Base-by-base conservation (phyloP, 2,113 vertebrate genomes). In the Eclectus roratus region DNA sequence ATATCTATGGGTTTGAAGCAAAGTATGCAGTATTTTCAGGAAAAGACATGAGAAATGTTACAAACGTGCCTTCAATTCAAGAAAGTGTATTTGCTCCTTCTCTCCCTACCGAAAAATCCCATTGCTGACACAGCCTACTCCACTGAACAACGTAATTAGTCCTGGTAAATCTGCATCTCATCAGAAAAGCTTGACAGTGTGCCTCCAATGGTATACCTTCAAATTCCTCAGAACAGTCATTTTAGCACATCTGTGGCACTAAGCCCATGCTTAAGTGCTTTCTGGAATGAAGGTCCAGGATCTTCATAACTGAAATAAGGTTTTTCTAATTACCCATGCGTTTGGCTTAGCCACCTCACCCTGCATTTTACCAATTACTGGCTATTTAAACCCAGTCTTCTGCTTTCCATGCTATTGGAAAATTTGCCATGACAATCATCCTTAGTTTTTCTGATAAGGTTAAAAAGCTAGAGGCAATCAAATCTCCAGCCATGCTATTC, bases 391-490 rank as follows among this genome's bases (percentile, higher is more conserved):
- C 94, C 76, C 93, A 92, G 69, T 72, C 60, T 78, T 39, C 81
- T 95, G 80, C 88, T 97, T 96, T 95, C 94, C 87, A 37, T 95
- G 94, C 89, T 72, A 29, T 80, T 89, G 92, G 81, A 91, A 91
- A 50, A 81, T 82, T 95, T 97, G 96, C 95, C 90, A 95, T 76
- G 44, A 91, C 88, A 78, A 96, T 97, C 80, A 78, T 96, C 71
- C 72, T 94, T 29, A 49, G 81, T 86, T 95, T 96, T 95, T 29
- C 93, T 95, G 96, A 96, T 93, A 97, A 97, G 94, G 96, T 97
- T 97, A 97, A 96, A 97, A 94, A 85, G 84, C 96, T 97, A 25
- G 55, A 93, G 95, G 97, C 95, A 95, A 73, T 80, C 89, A 80
- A 90, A 81, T 77, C 90, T 90, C 71, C 66, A 97, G 91, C 63